A percentile compares a stretch with the other conserved stretches of the same genome.
Evolutionary conservation across 2,888 invertebrate genomes (phyloP).

Genomic region (Cataglyphis albicans): DNA sequence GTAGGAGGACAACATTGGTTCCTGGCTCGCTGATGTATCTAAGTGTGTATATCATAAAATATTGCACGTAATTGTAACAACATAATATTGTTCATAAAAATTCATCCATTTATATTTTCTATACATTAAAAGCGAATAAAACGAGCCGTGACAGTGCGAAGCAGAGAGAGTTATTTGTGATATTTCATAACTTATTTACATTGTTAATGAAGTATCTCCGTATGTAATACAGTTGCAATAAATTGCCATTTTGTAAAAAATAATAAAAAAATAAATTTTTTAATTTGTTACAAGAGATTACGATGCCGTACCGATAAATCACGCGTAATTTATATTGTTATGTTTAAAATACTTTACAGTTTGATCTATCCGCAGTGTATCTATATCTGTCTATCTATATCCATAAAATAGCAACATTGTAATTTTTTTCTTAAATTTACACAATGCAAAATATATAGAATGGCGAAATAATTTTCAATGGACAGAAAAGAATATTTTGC

Average conservation of each 20-base stretch:
- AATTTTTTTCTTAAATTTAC: conserved; percentile 9
- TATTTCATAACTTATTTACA: neutral
- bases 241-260: conserved; percentile 20
- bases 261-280: neutral
- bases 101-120: neutral
- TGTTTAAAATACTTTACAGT: neutral
- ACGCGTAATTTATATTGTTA: neutral
- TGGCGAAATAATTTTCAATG: neutral
- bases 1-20: conserved; percentile 66
- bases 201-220: neutral
- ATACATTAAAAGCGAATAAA: neutral
- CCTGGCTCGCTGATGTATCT: neutral
- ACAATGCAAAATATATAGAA: conserved; percentile 12
- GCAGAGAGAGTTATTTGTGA: neutral
- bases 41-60: neutral
- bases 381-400: neutral
- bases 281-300: neutral
- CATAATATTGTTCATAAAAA: conserved; percentile 47
- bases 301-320: neutral
- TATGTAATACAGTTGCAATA: conserved; percentile 1
- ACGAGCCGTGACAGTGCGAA: no score
- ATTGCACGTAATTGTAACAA: conserved; percentile 30
- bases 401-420: conserved; percentile 24
- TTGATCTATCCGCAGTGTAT: neutral
- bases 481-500: neutral